These are phyloP conservation scores for Ceratina australensis DNA, from an alignment of 1,140 invertebrate genomes.

Conservation along the genomic window DNA sequence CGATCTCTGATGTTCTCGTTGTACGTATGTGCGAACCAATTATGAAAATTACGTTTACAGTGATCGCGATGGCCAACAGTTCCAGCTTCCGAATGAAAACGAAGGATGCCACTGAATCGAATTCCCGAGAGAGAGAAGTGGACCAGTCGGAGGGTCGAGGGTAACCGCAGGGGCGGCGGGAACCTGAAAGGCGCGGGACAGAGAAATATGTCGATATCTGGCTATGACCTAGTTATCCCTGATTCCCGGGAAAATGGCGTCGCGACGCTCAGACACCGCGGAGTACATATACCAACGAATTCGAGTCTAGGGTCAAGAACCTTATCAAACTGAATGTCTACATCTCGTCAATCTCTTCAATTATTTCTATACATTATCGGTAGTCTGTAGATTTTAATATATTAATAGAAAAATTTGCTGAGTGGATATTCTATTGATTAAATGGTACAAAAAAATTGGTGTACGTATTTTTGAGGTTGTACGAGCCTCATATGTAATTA, in stretches of 20 bases:
- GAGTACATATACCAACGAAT: background rate
- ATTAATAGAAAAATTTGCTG: no score
- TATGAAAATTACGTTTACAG: no score
- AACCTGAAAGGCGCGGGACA: slow-evolving; percentile 24
- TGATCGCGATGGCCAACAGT: no score
- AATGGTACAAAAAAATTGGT: no score
- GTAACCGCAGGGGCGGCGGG: slow-evolving; percentile 26
- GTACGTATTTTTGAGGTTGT: no score
- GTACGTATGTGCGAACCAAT: no score
- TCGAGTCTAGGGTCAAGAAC: background rate
- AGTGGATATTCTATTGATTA: no score
- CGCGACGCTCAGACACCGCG: slow-evolving; percentile 5
- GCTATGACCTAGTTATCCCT: slow-evolving; percentile 57
- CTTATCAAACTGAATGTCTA: background rate
- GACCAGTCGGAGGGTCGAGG: slow-evolving; percentile 16
- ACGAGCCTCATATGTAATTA: no score
- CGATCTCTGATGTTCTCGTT: no score
- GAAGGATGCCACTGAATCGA: background rate
- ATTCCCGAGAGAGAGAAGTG: background rate
- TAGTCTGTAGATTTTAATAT: no score
- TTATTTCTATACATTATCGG: no score
- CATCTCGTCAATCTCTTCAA: no score
- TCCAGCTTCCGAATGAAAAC: background rate
- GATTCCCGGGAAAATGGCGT: slow-evolving; percentile 56
- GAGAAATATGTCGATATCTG: slow-evolving; percentile 55